Evolutionary conservation across 2,797 vertebrate genomes (phyloP), one percentile per base, ranked within the genome.

Genomic region (Coregonus sp.): DNA sequence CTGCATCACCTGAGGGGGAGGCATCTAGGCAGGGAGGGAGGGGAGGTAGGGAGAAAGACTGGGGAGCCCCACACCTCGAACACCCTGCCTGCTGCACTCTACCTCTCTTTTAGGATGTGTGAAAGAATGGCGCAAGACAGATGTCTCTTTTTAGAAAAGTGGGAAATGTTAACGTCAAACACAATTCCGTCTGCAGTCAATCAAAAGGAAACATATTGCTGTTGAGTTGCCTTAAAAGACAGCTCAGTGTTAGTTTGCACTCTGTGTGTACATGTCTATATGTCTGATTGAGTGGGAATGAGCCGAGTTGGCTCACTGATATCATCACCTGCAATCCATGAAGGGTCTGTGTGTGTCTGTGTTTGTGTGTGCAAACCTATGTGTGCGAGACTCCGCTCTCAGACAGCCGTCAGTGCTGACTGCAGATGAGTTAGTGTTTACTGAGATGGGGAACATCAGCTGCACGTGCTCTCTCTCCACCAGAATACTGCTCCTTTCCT

Each of bases 391-490:
- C 35, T 79, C 72, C 79, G 85, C 84, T 84, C 81, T 88, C 88
- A 94, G 93, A 94, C 93, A 86, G 86, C 84, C 87, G 89, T 93
- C 92, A 93, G 90, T 88, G 84, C 91, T 92, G 94, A 95, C 94
- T 95, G 92, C 94, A 93, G 93, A 95, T 94, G 94, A 93, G 93
- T 89, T 90, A 86, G 91, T 93, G 91, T 93, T 94, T 93, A 93
- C 93, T 90, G 91, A 92, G 90, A 92, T 86, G 80, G 88, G 88
- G 86, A 89, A 90, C 90, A 84, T 90, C 89, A 82, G 88, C 89
- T 73, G 73, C 90, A 87, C 86, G 77, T 87, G 86, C 89, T 61
- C 6, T 61, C 18, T 61, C 20, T 90, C 78, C 73, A 86, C 77
- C 74, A 80, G 81, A 82, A 84, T 84, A 81, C 78, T 52, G 47